These are phyloP conservation scores for Furcula furcula DNA, from an alignment of 2,888 invertebrate species.

Conservation along the genomic window DNA sequence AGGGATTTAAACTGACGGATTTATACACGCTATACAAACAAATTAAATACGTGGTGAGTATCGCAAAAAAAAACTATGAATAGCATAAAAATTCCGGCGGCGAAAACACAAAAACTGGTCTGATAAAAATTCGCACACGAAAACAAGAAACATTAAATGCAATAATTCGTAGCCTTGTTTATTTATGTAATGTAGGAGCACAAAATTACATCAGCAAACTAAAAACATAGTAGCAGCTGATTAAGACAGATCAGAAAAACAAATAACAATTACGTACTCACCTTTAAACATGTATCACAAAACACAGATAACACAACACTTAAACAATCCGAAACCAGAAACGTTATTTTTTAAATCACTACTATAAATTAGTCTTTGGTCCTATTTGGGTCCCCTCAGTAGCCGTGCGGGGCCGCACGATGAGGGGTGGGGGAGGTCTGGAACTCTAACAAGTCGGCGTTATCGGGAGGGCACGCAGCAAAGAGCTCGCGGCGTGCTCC, in stretches of 20 bases:
- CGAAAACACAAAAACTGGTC: too few relatives aligned
- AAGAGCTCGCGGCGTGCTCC: conserved; percentile 42
- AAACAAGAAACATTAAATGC: too few relatives aligned
- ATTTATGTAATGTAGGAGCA: too few relatives aligned
- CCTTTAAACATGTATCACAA: conserved; percentile 33
- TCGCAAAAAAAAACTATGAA: too few relatives aligned
- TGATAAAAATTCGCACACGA: too few relatives aligned
- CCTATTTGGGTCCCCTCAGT: conserved; percentile 18
- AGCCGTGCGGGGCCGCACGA: conserved; percentile 11
- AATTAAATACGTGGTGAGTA: too few relatives aligned
- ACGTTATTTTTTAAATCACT: conserved; percentile 20
- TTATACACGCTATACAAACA: not conserved
- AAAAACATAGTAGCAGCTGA: conserved; percentile 19
- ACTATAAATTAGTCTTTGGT: conserved; percentile 15
- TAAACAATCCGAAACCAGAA: conserved; percentile 20
- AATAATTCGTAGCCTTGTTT: too few relatives aligned
- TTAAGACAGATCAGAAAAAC: conserved; percentile 10
- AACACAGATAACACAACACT: conserved; percentile 30
- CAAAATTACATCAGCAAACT: too few relatives aligned
- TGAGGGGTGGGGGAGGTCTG: conserved; percentile 24
- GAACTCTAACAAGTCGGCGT: conserved; percentile 23
- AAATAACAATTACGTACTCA: conserved; percentile 18
- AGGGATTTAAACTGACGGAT: conserved; percentile 12
- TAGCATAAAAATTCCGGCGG: too few relatives aligned
- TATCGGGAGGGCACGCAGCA: conserved; percentile 20